Conservation (phyloP, 1,140 invertebrate genomes). For the Leptonema lineaticorne region DNA sequence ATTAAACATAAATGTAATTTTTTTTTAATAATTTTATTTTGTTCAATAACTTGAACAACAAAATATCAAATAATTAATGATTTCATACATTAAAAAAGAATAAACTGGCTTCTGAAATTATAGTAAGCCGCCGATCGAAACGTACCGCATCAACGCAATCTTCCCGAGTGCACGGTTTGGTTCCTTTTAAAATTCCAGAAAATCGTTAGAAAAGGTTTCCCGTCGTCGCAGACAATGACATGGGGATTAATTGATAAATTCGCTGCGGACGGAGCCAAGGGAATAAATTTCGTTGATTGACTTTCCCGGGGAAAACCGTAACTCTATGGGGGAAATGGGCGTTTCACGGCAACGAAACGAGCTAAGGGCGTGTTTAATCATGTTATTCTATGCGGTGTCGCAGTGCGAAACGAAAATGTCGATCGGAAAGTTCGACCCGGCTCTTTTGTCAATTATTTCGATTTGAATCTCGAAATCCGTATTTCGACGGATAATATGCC, state of each 20-base stretch:
- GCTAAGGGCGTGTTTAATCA: slow-evolving; percentile 41
- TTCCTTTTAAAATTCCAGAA: neutral
- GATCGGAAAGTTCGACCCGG: slow-evolving; percentile 39
- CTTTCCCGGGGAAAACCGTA: slow-evolving; percentile 28
- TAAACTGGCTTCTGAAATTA: too few species aligned
- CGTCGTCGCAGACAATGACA: slow-evolving; percentile 27
- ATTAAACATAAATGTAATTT: too few species aligned
- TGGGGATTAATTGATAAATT: slow-evolving; percentile 40
- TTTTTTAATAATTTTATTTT: too few species aligned
- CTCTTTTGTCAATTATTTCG: slow-evolving; percentile 38
- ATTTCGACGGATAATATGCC: too few species aligned
- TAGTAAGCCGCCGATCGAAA: too few species aligned
- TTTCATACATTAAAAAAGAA: too few species aligned
- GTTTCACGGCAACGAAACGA: slow-evolving; percentile 18
- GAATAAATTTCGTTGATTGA: slow-evolving; percentile 43
- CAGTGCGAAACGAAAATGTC: slow-evolving; percentile 31
- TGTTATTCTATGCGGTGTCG: slow-evolving; percentile 39
- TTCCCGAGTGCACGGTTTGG: slow-evolving; percentile 5
- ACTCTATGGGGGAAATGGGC: neutral
- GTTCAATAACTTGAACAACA: too few species aligned
- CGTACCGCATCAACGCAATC: slow-evolving; percentile 5
- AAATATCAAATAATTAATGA: too few species aligned
- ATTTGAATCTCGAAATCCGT: too few species aligned
- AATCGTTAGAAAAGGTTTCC: neutral
- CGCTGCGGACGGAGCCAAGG: slow-evolving; percentile 26